phyloP scores from a whole-genome alignment of 2,113 vertebrate genomes.

The Setophaga coronata region DNA sequence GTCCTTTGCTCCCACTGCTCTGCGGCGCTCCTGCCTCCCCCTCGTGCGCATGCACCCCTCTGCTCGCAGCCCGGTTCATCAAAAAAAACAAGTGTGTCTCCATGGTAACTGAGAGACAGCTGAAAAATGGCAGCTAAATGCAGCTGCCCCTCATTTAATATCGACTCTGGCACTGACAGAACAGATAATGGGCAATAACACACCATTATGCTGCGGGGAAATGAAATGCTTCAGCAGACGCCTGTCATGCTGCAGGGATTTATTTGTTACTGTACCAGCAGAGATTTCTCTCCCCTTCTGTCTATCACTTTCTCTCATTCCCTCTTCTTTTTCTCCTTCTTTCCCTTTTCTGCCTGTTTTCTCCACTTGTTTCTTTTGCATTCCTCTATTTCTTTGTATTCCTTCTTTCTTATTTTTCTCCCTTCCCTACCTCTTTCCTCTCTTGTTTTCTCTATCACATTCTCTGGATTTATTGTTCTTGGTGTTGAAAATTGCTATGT shows the following conservation, averaged over 20 bases:
- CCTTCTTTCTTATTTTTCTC: neutral
- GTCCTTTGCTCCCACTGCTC: neutral
- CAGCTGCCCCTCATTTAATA: conserved; percentile 96
- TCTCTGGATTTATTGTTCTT: neutral
- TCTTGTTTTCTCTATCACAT: neutral
- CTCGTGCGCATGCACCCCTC: neutral
- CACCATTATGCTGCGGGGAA: conserved; percentile 91
- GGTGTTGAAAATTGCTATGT: neutral
- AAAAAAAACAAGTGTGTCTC: conserved; percentile 71
- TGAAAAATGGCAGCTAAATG: conserved; percentile 91
- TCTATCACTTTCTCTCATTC: conserved; percentile 12
- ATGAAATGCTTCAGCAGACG: conserved; percentile 91
- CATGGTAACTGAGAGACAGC: conserved; percentile 86
- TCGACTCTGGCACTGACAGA: conserved; percentile 90
- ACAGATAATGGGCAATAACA: conserved; percentile 98
- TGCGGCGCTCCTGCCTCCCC: neutral
- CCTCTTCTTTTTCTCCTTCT: neutral
- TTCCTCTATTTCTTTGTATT: neutral
- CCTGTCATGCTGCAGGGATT: conserved; percentile 87
- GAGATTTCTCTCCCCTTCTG: conserved; percentile 40
- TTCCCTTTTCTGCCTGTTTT: neutral
- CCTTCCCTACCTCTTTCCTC: neutral
- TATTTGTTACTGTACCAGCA: conserved; percentile 75
- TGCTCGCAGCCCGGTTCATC: conserved; percentile 35
- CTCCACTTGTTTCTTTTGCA: neutral